These are phyloP conservation scores for Rhagonycha lutea DNA, from an alignment of 2,888 invertebrate genomes.

Conservation along the genomic window DNA sequence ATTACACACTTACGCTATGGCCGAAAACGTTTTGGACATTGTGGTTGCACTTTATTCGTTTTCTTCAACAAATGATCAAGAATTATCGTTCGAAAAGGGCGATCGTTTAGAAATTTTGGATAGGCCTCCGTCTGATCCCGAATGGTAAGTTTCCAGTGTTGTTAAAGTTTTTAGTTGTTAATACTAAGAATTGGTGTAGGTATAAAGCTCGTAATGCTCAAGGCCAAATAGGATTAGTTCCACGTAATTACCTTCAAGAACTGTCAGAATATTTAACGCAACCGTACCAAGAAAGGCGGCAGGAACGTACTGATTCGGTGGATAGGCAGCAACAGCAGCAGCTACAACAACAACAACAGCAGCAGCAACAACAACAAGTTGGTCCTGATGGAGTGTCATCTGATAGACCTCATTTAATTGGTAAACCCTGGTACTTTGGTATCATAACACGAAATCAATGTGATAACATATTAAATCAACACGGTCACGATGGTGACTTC, in stretches of 20 bases:
- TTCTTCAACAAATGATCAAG: conserved; percentile 92
- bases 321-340: conserved; percentile 48
- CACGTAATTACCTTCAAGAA: conserved; percentile 92
- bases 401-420: conserved; percentile 72
- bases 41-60: conserved; percentile 95
- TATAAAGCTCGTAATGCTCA: conserved; percentile 92
- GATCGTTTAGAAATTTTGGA: conserved; percentile 95
- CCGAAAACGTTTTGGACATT: conserved; percentile 92
- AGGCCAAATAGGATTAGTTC: conserved; percentile 93
- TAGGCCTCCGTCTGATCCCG: conserved; percentile 95
- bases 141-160: conserved; percentile 67
- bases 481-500: conserved; percentile 97
- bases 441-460: conserved; percentile 94
- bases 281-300: conserved; percentile 68
- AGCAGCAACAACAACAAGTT: conserved; percentile 39
- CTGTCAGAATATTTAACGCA: conserved; percentile 87
- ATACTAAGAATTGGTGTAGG: conserved; percentile 35
- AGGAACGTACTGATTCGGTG: conserved; percentile 51
- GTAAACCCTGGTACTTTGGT: conserved; percentile 97
- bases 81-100: conserved; percentile 95
- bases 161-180: background rate
- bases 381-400: conserved; percentile 44
- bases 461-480: conserved; percentile 92
- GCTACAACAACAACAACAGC: conserved; percentile 24
- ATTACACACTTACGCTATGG: conserved; percentile 91